Percentiles rank a stretch among this genome's conserved stretches.
These are phyloP conservation scores for Willowsia nigromaculata DNA, from an alignment of 2,888 invertebrate species.

Conservation along the genomic window DNA sequence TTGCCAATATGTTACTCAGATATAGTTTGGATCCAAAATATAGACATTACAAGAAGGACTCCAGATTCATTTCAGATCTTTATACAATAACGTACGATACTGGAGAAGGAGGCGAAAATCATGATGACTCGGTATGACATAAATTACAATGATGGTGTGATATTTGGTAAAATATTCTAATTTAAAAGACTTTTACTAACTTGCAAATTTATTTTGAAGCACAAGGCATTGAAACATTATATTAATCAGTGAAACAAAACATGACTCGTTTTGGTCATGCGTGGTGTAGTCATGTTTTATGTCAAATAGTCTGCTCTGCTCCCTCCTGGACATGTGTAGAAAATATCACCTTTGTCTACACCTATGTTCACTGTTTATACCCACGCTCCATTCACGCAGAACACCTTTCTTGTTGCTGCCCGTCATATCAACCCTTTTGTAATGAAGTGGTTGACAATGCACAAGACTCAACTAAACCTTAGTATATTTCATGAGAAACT, in stretches of 20 bases:
- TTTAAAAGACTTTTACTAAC: no score
- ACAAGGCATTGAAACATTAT: no score
- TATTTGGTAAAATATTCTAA: no score
- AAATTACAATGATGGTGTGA: no score
- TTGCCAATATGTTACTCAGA: slow-evolving; percentile 76
- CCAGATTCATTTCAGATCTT: slow-evolving; percentile 89
- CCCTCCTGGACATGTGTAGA: no score
- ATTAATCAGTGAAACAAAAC: no score
- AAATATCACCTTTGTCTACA: neutral
- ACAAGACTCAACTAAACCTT: neutral
- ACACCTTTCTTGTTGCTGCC: neutral
- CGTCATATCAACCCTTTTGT: slow-evolving; percentile 31
- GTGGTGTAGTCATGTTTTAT: no score
- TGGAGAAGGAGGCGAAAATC: slow-evolving; percentile 80
- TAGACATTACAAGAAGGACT: slow-evolving; percentile 93
- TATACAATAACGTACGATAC: slow-evolving; percentile 93
- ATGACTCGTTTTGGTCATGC: no score
- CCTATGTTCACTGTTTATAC: neutral
- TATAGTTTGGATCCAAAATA: slow-evolving; percentile 79
- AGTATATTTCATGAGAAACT: neutral
- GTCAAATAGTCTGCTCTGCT: no score
- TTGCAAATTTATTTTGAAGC: no score
- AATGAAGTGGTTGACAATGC: slow-evolving; percentile 45
- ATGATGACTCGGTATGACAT: slow-evolving; percentile 49
- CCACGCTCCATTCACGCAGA: neutral